A percentile compares a stretch with the other conserved stretches of the same genome.
These are phyloP conservation scores for Cydia fagiglandana DNA, from an alignment of 1,140 invertebrate genomes.

Conservation along the genomic window DNA sequence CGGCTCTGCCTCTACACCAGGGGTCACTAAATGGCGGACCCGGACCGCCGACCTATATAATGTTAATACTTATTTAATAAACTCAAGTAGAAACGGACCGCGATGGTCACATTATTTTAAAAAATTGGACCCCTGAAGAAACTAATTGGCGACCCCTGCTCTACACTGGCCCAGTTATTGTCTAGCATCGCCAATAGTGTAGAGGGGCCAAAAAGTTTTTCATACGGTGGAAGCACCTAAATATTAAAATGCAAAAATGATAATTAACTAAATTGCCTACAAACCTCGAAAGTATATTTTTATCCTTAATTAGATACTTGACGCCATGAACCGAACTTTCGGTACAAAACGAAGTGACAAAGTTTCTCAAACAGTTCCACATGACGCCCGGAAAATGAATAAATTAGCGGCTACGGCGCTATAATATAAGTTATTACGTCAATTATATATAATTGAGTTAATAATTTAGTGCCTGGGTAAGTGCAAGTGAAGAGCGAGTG, in stretches of 20 bases:
- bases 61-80: too few relatives aligned
- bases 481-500: background rate
- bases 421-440: constrained; percentile 21
- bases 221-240: too few relatives aligned
- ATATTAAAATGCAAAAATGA: background rate
- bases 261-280: background rate
- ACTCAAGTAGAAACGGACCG: too few relatives aligned
- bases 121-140: too few relatives aligned
- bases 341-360: constrained; percentile 8
- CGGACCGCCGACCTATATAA: too few relatives aligned
- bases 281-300: constrained; percentile 1
- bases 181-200: too few relatives aligned
- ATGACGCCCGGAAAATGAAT: background rate
- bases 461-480: constrained; percentile 15
- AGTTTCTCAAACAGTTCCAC: constrained; percentile 12
- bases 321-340: constrained; percentile 21
- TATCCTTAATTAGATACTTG: constrained; percentile 15
- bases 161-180: too few relatives aligned
- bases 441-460: constrained; percentile 30
- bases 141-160: too few relatives aligned
- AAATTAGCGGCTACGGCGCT: constrained; percentile 11
- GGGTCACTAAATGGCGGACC: too few relatives aligned
- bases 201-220: too few relatives aligned
- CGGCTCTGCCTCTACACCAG: too few relatives aligned
- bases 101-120: too few relatives aligned